Evolutionary conservation across 2,797 vertebrate species (phyloP).

Genomic region (Gymnoscopelus microlampas): DNA sequence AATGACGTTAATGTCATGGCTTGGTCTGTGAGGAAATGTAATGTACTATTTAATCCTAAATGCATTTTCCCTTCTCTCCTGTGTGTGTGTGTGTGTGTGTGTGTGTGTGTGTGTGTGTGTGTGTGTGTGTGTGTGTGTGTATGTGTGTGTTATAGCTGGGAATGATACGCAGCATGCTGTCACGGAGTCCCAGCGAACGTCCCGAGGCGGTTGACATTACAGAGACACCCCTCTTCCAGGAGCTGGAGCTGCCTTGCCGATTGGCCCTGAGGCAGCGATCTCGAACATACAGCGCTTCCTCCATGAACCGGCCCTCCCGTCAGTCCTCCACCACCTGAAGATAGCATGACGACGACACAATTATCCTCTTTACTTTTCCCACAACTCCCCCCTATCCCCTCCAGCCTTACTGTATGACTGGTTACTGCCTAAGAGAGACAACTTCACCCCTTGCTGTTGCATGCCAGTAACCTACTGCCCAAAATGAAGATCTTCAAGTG

Average conservation of each 20-base stretch:
- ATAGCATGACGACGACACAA: constrained; percentile 5
- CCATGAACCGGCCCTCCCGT: constrained; percentile 77
- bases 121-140: background rate
- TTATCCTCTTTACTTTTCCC: background rate
- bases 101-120: constrained; percentile 12
- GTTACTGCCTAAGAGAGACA: constrained; percentile 21
- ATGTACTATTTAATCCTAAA: too few species aligned
- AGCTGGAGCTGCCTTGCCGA: constrained; percentile 89
- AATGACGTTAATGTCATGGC: too few species aligned
- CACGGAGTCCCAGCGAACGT: constrained; percentile 86
- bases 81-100: constrained; percentile 8
- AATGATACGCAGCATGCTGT: constrained; percentile 97
- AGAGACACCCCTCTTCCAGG: constrained; percentile 91
- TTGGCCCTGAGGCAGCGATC: constrained; percentile 90
- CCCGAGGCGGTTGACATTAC: constrained; percentile 93
- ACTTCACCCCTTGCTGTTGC: constrained; percentile 27
- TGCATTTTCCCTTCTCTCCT: constrained; percentile 17
- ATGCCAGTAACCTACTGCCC: constrained; percentile 30
- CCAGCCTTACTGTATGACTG: background rate
- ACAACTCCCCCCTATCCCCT: background rate
- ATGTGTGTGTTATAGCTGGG: constrained; percentile 52
- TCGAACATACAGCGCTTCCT: constrained; percentile 93
- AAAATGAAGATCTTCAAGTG: constrained; percentile 12
- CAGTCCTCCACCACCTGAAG: constrained; percentile 65
- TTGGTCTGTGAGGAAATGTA: too few species aligned